Evolutionary conservation across 2,888 invertebrate genomes (phyloP).

Genomic region (Congeria kusceri): DNA sequence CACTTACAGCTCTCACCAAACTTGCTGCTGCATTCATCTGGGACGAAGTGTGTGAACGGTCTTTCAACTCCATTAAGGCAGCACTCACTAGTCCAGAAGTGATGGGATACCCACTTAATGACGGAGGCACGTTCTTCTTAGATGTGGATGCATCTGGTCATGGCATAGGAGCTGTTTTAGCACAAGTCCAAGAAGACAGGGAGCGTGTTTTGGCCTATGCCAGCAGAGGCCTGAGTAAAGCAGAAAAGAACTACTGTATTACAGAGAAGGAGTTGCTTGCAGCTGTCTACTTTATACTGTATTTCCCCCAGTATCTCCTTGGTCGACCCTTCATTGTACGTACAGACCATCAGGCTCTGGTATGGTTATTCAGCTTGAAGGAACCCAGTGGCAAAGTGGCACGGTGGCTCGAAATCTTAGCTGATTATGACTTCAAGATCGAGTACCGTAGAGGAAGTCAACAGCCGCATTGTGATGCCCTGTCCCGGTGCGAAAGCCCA

Average conservation of each 20-base stretch:
- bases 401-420: conserved; percentile 9
- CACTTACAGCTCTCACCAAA: background rate
- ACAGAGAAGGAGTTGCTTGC: conserved; percentile 28
- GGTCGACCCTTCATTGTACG: background rate
- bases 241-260: background rate
- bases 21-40: background rate
- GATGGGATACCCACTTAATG: conserved; percentile 19
- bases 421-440: conserved; percentile 1
- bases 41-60: conserved; percentile 2
- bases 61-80: conserved; percentile 7
- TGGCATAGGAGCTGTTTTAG: conserved; percentile 1
- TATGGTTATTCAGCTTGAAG: conserved; percentile 20
- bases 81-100: conserved; percentile 13
- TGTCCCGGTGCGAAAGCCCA: background rate
- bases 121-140: background rate
- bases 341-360: background rate
- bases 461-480: conserved; percentile 4
- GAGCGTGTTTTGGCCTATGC: conserved; percentile 8
- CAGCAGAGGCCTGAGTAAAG: background rate
- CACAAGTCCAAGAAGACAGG: background rate
- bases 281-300: conserved; percentile 16
- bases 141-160: conserved; percentile 9
- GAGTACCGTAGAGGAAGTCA: conserved; percentile 1
- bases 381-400: conserved; percentile 34
- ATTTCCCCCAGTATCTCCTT: conserved; percentile 32